Percentiles rank a stretch among this genome's conserved stretches.
phyloP scores from a whole-genome alignment of 2,797 vertebrate genomes.

The Enteromius thamalakanensis region DNA sequence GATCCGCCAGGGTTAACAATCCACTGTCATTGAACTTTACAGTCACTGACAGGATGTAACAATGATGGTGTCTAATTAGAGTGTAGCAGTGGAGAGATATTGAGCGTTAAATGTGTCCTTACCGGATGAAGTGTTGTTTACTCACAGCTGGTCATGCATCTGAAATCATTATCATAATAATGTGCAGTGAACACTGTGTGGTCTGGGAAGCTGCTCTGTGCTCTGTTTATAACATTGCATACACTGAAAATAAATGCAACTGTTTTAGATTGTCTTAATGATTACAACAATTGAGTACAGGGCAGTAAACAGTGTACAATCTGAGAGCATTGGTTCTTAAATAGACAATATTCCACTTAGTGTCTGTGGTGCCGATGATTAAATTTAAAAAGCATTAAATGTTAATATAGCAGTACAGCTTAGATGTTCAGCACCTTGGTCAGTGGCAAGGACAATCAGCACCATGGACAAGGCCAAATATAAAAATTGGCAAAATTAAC shows the following conservation, averaged over 20 bases:
- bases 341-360: background rate
- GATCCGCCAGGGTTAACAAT: conserved; percentile 8
- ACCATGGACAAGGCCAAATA: conserved; percentile 3
- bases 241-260: background rate
- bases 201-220: background rate
- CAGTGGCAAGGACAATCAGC: background rate
- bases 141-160: conserved; percentile 52
- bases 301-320: background rate
- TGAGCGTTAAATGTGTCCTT: conserved; percentile 44
- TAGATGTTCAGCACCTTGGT: conserved; percentile 17
- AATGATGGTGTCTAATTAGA: conserved; percentile 30
- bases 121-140: conserved; percentile 55
- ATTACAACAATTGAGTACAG: background rate
- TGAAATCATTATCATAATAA: conserved; percentile 58
- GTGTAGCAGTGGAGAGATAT: conserved; percentile 47
- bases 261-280: background rate
- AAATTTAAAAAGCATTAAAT: background rate
- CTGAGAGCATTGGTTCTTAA: background rate
- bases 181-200: conserved; percentile 20
- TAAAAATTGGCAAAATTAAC: background rate
- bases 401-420: conserved; percentile 7
- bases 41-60: background rate
- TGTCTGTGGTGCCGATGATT: background rate
- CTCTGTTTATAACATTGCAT: background rate
- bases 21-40: conserved; percentile 15